phyloP scores from a whole-genome alignment of 2,113 vertebrate species.

The Anser cygnoides region DNA sequence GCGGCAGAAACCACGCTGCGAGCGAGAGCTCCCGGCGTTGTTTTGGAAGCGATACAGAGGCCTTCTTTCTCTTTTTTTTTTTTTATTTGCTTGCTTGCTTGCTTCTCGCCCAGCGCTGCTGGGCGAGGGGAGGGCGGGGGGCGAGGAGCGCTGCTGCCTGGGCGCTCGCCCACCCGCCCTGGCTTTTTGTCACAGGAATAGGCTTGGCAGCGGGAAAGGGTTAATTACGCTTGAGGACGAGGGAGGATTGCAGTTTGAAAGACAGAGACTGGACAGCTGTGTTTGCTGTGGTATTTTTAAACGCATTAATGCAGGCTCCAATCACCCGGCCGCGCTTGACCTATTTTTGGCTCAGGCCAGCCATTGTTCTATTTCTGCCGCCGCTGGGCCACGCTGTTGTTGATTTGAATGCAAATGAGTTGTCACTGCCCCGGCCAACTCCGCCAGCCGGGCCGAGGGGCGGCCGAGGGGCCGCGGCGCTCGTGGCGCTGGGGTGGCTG shows the following conservation, averaged over 20 bases:
- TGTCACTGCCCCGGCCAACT: constrained; percentile 82
- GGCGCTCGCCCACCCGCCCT: neutral
- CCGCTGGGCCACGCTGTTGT: constrained; percentile 95
- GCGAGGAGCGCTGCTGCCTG: neutral
- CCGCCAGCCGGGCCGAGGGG: constrained; percentile 15
- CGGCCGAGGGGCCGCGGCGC: neutral
- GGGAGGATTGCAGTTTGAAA: constrained; percentile 80
- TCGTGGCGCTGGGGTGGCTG: constrained; percentile 27
- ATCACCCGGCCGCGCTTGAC: constrained; percentile 96
- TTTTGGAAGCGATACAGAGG: constrained; percentile 76
- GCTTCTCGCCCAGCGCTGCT: constrained; percentile 62
- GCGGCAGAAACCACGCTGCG: constrained; percentile 81
- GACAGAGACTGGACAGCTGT: constrained; percentile 95
- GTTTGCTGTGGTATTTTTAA: constrained; percentile 99
- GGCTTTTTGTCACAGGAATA: neutral
- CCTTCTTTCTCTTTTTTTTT: constrained; percentile 7
- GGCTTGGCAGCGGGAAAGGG: constrained; percentile 64
- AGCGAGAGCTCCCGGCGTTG: constrained; percentile 79
- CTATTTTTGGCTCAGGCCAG: constrained; percentile 98
- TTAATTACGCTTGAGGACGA: constrained; percentile 65
- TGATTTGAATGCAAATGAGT: constrained; percentile 99
- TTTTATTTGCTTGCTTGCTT: neutral
- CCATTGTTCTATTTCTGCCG: constrained; percentile 99
- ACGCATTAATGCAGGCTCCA: constrained; percentile 98
- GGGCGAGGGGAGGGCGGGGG: constrained; percentile 25